A percentile compares a stretch with the other conserved stretches of the same genome.
phyloP scores from a whole-genome alignment of 2,113 vertebrate genomes.

The Phalacrocorax aristotelis region DNA sequence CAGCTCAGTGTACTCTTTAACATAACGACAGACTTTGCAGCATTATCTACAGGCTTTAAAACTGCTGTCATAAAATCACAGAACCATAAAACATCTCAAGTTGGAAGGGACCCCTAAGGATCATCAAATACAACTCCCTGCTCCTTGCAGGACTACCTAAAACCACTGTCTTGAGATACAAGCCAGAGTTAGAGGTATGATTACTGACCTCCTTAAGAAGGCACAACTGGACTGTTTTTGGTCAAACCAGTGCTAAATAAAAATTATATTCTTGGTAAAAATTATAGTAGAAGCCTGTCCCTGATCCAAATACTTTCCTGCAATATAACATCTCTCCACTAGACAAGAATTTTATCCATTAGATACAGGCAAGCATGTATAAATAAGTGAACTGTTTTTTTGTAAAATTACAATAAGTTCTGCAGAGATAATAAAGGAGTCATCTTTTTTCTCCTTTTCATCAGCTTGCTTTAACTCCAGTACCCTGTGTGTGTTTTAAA shows the following conservation, averaged over 20 bases:
- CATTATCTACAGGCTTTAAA: constrained; percentile 19
- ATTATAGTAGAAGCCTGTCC: constrained; percentile 30
- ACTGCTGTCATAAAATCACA: background rate
- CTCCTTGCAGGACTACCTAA: background rate
- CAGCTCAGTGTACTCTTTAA: background rate
- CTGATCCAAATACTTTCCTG: background rate
- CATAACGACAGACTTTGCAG: background rate
- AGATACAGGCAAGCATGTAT: background rate
- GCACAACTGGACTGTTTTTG: background rate
- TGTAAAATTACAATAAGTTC: background rate
- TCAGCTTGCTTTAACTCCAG: background rate
- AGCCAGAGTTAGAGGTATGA: constrained; percentile 17
- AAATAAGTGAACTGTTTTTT: background rate
- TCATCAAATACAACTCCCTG: background rate
- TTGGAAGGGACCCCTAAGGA: background rate
- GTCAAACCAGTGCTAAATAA: constrained; percentile 19
- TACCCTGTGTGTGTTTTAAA: background rate
- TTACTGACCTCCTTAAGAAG: constrained; percentile 55
- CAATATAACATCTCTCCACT: background rate
- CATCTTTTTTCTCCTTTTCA: background rate
- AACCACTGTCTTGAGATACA: constrained; percentile 22
- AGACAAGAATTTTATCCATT: background rate
- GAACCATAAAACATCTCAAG: background rate
- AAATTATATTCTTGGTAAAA: constrained; percentile 27
- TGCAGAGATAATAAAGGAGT: background rate